Conservation (phyloP, 2,797 vertebrate species). For the Liasis olivaceus region DNA sequence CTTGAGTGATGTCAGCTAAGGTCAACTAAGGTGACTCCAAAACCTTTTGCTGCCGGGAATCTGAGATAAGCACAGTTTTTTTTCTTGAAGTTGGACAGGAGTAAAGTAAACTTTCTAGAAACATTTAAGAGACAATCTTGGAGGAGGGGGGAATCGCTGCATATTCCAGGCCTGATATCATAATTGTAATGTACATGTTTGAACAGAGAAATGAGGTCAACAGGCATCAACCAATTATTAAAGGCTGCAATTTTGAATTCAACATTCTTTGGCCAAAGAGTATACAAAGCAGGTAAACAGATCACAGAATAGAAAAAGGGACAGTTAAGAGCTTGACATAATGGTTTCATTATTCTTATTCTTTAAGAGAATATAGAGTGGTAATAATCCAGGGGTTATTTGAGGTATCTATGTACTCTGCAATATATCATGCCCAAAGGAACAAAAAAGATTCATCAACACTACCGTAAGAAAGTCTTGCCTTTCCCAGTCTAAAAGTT, state of each 20-base stretch:
- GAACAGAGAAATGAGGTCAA: conserved; percentile 50
- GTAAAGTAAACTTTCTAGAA: conserved; percentile 62
- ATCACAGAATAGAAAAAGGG: conserved; percentile 30
- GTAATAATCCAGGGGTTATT: conserved; percentile 38
- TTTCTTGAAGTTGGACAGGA: conserved; percentile 46
- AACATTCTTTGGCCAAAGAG: conserved; percentile 40
- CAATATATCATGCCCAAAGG: neutral
- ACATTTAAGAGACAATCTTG: conserved; percentile 48
- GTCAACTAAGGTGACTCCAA: conserved; percentile 26
- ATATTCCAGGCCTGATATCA: conserved; percentile 49
- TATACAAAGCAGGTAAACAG: conserved; percentile 34
- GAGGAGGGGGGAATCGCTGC: neutral
- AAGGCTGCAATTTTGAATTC: conserved; percentile 45
- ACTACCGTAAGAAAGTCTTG: neutral
- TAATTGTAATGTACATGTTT: conserved; percentile 37
- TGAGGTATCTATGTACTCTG: conserved; percentile 5
- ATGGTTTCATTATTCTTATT: conserved; percentile 40
- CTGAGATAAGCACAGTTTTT: neutral
- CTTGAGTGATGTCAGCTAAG: conserved; percentile 1
- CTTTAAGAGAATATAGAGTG: conserved; percentile 32
- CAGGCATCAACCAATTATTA: conserved; percentile 51
- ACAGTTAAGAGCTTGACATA: conserved; percentile 39
- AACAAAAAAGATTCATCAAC: neutral
- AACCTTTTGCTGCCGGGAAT: accelerated
- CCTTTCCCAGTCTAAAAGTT: conserved; percentile 15